phyloP scores from a whole-genome alignment of 2,113 vertebrate species.

The Zosterops pallidus region DNA sequence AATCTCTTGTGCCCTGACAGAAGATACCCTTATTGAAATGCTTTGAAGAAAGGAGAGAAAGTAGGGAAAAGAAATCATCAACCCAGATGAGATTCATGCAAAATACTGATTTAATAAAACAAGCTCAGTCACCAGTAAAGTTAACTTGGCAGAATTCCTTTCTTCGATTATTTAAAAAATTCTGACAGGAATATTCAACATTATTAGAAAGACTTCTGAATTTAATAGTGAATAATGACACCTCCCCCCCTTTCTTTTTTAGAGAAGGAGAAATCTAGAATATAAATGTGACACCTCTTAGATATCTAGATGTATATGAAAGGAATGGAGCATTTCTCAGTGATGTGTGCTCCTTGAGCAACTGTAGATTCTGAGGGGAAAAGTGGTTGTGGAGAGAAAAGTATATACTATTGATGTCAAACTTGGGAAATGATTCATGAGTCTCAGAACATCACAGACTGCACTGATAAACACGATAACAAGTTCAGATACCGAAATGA shows the following conservation, averaged over 20 bases:
- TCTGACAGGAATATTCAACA: neutral
- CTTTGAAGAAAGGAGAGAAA: neutral
- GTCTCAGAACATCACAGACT: neutral
- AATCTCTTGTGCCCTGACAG: neutral
- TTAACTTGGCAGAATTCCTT: slow-evolving; percentile 12
- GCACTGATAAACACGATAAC: neutral
- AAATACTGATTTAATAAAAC: slow-evolving; percentile 28
- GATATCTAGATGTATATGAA: neutral
- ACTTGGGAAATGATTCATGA: neutral
- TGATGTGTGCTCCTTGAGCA: neutral
- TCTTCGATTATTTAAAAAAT: slow-evolving; percentile 15
- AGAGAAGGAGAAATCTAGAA: neutral
- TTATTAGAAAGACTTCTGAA: neutral
- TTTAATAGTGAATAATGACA: neutral
- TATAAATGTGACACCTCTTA: neutral
- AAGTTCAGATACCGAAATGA: neutral
- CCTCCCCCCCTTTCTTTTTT: neutral
- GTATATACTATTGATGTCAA: neutral
- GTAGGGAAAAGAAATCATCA: neutral
- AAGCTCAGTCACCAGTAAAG: neutral
- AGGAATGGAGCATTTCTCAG: neutral
- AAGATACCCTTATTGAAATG: neutral
- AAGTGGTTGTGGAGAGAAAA: neutral
- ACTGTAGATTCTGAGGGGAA: neutral
- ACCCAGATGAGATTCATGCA: neutral